phyloP scores from a whole-genome alignment of 1,140 invertebrate species.

The Anastatus disparis region DNA sequence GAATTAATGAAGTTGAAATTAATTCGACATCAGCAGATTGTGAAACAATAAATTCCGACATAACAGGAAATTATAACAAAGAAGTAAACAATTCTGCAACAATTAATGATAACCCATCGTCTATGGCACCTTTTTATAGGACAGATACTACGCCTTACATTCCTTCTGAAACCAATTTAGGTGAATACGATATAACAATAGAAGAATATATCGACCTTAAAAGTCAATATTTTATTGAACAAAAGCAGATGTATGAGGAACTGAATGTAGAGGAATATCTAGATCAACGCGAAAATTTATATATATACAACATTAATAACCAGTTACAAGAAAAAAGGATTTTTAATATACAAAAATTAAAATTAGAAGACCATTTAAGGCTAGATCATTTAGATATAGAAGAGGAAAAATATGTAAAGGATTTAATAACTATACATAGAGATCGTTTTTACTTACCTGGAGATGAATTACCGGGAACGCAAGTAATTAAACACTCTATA shows the following conservation, averaged over 20 bases:
- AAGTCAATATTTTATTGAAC: no score
- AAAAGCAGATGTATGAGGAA: no score
- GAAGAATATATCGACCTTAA: no score
- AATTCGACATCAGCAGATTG: neutral
- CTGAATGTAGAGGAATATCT: neutral
- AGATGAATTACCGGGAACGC: neutral
- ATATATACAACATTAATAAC: no score
- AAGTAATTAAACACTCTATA: conserved; percentile 33
- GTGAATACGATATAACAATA: no score
- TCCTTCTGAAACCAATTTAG: no score
- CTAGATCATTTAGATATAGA: neutral
- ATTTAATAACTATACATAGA: neutral
- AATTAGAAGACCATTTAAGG: neutral
- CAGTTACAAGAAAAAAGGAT: neutral
- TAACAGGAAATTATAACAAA: neutral
- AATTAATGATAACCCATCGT: neutral
- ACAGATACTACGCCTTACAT: no score
- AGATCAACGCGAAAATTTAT: neutral
- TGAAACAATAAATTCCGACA: no score
- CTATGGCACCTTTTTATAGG: no score
- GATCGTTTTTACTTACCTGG: neutral
- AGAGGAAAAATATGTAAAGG: neutral
- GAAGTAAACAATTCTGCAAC: neutral
- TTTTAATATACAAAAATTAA: neutral
- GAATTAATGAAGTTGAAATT: neutral